These are phyloP conservation scores for Paramuricea clavata DNA, from an alignment of 92 coral and sea anemone species.

Conservation along the genomic window DNA sequence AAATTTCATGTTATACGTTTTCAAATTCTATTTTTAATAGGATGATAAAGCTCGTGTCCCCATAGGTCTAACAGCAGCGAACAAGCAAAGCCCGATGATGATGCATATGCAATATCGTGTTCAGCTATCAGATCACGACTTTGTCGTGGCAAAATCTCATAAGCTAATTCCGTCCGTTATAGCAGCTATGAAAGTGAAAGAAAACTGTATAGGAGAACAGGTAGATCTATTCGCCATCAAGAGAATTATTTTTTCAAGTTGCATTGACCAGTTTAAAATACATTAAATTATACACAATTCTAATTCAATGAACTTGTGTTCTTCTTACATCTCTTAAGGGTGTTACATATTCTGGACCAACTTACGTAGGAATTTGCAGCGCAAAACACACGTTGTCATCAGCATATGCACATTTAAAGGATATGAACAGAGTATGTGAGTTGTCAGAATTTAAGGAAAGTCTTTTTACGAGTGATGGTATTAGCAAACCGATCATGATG, in stretches of 20 bases:
- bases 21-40: not conserved
- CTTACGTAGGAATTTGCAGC: not conserved
- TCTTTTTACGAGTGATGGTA: not conserved
- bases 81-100: conserved; percentile 33
- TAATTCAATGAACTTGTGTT: no score
- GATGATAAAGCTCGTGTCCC: conserved; percentile 32
- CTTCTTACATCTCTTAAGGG: not conserved
- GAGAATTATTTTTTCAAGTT: no score
- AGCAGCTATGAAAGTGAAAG: conserved; percentile 30
- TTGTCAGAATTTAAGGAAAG: not conserved
- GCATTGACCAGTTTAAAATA: no score
- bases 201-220: conserved; percentile 27
- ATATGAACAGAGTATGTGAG: conserved; percentile 1
- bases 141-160: conserved; percentile 23
- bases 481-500: not conserved
- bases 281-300: not conserved
- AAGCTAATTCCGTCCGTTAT: conserved; percentile 14
- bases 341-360: conserved; percentile 9
- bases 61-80: conserved; percentile 3
- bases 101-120: conserved; percentile 31
- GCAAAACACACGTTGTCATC: not conserved
- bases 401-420: not conserved
- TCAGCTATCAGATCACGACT: conserved; percentile 30
- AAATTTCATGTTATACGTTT: not conserved
- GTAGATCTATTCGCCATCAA: no score